Conservation (phyloP, 2,888 invertebrate genomes). For the Cosmopolites sordidus region DNA sequence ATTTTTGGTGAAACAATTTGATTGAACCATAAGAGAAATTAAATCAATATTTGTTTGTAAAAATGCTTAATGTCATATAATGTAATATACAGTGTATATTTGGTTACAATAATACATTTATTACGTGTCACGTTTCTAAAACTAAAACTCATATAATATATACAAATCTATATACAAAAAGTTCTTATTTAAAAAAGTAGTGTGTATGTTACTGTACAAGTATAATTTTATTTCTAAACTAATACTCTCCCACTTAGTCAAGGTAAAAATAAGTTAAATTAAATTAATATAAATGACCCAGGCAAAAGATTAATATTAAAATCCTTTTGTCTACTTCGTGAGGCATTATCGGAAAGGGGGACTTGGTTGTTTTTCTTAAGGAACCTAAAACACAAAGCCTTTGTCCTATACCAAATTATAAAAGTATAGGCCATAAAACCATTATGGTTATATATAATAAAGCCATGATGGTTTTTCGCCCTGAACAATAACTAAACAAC, state of each 20-base stretch:
- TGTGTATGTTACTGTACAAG: slow-evolving; percentile 6
- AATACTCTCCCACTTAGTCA: background rate
- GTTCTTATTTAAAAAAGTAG: slow-evolving; percentile 4
- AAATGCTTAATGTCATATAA: slow-evolving; percentile 13
- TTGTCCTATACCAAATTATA: no score
- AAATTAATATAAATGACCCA: background rate
- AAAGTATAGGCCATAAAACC: no score
- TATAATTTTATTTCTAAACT: background rate
- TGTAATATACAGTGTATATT: slow-evolving; percentile 16
- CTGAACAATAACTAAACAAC: no score
- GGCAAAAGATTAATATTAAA: background rate
- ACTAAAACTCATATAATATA: slow-evolving; percentile 10
- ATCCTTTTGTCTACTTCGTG: background rate
- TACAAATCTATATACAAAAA: slow-evolving; percentile 15
- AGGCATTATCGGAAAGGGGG: background rate
- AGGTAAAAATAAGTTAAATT: background rate
- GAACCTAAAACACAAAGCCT: background rate
- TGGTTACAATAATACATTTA: slow-evolving; percentile 13
- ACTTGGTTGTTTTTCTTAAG: background rate
- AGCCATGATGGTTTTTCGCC: no score
- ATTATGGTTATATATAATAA: no score
- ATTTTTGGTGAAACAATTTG: background rate
- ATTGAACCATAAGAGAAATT: background rate
- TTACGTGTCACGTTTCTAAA: slow-evolving; percentile 5
- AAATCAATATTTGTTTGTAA: slow-evolving; percentile 10